These are phyloP conservation scores for Zapornia atra DNA, from an alignment of 2,113 vertebrate species.

Conservation along the genomic window DNA sequence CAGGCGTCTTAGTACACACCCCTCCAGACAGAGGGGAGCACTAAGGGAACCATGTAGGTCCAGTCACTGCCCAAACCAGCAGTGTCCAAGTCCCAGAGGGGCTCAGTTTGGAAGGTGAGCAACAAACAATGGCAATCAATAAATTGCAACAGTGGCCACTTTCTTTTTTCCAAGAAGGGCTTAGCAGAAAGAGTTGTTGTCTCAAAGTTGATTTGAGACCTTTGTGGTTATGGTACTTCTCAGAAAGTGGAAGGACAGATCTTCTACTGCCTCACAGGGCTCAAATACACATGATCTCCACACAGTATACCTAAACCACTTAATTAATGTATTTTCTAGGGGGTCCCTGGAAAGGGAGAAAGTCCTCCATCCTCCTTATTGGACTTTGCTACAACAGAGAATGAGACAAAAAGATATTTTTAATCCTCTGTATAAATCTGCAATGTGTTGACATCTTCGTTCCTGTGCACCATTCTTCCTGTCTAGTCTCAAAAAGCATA, in stretches of 20 bases:
- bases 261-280: neutral
- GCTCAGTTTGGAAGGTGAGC: neutral
- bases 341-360: neutral
- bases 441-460: neutral
- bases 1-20: neutral
- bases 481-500: neutral
- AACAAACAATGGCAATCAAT: neutral
- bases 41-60: neutral
- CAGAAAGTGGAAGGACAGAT: neutral
- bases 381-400: neutral
- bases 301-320: neutral
- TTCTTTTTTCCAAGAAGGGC: neutral
- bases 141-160: neutral
- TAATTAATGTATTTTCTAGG: neutral
- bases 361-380: neutral
- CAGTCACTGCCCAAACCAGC: neutral
- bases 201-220: neutral
- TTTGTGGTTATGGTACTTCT: neutral
- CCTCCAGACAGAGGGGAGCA: neutral
- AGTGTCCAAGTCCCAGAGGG: neutral
- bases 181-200: neutral
- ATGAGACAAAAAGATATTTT: neutral
- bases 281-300: neutral
- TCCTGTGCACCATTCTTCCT: neutral
- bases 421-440: neutral